Base-by-base conservation (phyloP, 2,888 invertebrate genomes). In the Miltochrista miniata region DNA sequence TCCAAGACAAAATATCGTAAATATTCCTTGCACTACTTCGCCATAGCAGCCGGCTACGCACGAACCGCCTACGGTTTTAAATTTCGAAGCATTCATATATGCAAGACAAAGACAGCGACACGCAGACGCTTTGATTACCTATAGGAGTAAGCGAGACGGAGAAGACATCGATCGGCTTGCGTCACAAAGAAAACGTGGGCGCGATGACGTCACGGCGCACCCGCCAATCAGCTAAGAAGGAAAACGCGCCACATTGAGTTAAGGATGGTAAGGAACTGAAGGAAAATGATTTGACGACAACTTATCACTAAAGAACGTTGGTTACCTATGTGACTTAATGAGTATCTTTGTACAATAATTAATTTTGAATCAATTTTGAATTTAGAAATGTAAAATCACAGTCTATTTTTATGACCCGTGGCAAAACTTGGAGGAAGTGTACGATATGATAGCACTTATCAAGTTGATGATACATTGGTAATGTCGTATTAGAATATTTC, bases 121-220 rank as follows among this genome's bases (percentile, higher is more conserved):
- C 45, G 44, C 48, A 24, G 45, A 54, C 15, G 34, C 15, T 45
- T 51, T 29, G 43, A 7, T 11, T 18, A 41, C 4, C 7, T 13
- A 8, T 11, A 46, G 35, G 81, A 30, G 59, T 33, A 75, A 85
- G 45, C 44, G 76, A 65, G 85, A 85, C 24, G 52, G 68, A 53
- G 55, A 56, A 75, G 45, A 45, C 79, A 90, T 90, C 87, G 91
- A 91, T 90, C 82, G 81, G 81, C 81, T 87, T 91, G 90, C 92
- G 92, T 92, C 91, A 90, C 84, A 76, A 68, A 68, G 68, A 52
- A 77, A 81, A 90, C 88, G 90, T 92, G 89, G 90, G 90, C 76
- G 92, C 85, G 83, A 85, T 89, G 91, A 90, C 90, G 91, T 90
- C 90, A 90, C 81, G 68, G 63, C 64, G 64, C 66, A 58, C 68